phyloP scores from a whole-genome alignment of 1,140 invertebrate species.

The Trichogramma pretiosum region DNA sequence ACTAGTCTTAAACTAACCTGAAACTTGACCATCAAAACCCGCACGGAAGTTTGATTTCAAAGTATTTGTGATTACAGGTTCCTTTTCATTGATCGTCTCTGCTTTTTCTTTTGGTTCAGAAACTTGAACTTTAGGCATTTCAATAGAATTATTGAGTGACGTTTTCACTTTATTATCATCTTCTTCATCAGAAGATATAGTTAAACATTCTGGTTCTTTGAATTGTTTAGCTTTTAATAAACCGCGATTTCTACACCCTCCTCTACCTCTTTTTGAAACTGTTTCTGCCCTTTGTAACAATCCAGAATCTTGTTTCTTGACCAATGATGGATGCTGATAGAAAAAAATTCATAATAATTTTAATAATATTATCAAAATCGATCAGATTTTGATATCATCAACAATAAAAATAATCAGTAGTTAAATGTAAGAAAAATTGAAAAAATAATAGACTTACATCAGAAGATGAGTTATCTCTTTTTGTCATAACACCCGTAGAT shows the following conservation, averaged over 20 bases:
- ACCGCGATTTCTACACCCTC: slow-evolving; percentile 22
- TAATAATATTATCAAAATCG: too few relatives aligned
- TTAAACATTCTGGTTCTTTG: slow-evolving; percentile 41
- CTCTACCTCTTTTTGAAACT: slow-evolving; percentile 21
- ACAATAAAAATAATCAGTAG: too few relatives aligned
- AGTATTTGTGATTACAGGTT: slow-evolving; percentile 42
- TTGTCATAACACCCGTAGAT: slow-evolving; percentile 20
- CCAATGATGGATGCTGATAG: slow-evolving; percentile 33
- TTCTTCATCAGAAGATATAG: slow-evolving; percentile 43
- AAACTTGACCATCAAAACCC: too few relatives aligned
- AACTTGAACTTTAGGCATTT: slow-evolving; percentile 8
- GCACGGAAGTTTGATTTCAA: too few relatives aligned
- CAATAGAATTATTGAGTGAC: slow-evolving; percentile 17
- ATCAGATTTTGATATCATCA: too few relatives aligned
- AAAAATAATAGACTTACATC: slow-evolving; percentile 34
- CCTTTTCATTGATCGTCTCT: slow-evolving; percentile 41
- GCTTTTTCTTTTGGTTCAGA: slow-evolving; percentile 24
- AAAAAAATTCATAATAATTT: slow-evolving; percentile 9
- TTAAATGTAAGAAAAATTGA: too few relatives aligned
- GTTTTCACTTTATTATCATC: slow-evolving; percentile 24
- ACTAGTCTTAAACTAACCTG: too few relatives aligned
- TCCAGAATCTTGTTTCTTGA: slow-evolving; percentile 25
- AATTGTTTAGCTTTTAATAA: slow-evolving; percentile 17
- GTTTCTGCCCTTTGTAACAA: not conserved
- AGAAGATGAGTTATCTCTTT: slow-evolving; percentile 30